Conservation (phyloP, 2,888 invertebrate genomes). For the Nephrocerus scutellatus region DNA sequence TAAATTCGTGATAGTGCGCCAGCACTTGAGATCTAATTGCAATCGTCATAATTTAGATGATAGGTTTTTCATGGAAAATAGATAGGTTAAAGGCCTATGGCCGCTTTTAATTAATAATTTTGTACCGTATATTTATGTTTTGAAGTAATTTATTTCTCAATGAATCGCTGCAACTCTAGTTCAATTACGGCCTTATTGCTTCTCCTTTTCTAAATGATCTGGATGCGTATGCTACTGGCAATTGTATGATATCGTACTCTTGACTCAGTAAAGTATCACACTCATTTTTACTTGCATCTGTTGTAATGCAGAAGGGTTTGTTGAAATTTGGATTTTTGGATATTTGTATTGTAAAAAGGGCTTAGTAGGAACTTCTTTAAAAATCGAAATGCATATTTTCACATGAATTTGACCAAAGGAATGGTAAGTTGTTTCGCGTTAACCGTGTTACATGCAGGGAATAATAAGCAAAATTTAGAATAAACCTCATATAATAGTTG, state of each 20-base stretch:
- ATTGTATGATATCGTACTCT: conserved; percentile 13
- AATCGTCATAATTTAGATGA: too few relatives aligned
- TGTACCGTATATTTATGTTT: too few relatives aligned
- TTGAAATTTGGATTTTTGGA: conserved; percentile 16
- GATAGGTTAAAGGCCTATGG: too few relatives aligned
- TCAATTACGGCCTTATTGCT: conserved; percentile 25
- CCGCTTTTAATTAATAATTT: too few relatives aligned
- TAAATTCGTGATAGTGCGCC: too few relatives aligned
- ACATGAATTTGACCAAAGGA: conserved; percentile 14
- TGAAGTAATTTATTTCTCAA: conserved; percentile 25
- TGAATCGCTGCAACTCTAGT: conserved; percentile 25
- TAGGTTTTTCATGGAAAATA: too few relatives aligned
- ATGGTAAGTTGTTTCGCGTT: conserved; percentile 12
- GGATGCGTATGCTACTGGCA: conserved; percentile 20
- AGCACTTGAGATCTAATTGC: too few relatives aligned
- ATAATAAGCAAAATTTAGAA: too few relatives aligned
- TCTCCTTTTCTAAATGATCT: conserved; percentile 25
- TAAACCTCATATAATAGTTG: conserved; percentile 10
- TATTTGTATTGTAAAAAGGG: too few relatives aligned
- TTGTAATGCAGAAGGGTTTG: conserved; percentile 16
- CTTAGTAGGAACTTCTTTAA: too few relatives aligned
- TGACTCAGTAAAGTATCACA: conserved; percentile 20
- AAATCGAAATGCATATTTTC: conserved; percentile 15
- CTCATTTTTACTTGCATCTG: conserved; percentile 20
- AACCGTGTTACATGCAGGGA: too few relatives aligned